These are phyloP conservation scores for Bugula neritina DNA, from an alignment of 2,888 invertebrate species.

Conservation along the genomic window DNA sequence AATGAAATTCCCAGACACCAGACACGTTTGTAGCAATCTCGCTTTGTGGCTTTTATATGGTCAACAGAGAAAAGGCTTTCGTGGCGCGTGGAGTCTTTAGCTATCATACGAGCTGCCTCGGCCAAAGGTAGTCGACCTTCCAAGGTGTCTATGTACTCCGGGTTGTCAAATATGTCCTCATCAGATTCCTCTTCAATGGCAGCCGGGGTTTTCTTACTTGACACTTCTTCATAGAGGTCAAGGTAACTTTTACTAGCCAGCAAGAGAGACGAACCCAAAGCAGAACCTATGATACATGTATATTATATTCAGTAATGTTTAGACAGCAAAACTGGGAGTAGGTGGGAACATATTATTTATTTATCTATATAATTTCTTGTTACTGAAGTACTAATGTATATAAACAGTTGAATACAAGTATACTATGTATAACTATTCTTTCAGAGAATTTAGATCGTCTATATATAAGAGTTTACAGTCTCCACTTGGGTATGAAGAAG, in stretches of 20 bases:
- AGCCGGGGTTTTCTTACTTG: background rate
- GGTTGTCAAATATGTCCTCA: conserved; percentile 18
- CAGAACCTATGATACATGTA: background rate
- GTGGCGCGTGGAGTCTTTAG: conserved; percentile 4
- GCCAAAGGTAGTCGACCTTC: conserved; percentile 24
- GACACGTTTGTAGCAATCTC: conserved; percentile 4
- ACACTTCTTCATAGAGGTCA: conserved; percentile 7
- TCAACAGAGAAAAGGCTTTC: background rate
- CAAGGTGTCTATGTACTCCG: conserved; percentile 26
- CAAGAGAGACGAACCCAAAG: conserved; percentile 21
- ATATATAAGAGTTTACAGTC: too few relatives aligned
- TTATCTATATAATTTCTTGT: too few relatives aligned
- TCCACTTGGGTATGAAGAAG: too few relatives aligned
- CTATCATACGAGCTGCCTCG: conserved; percentile 25
- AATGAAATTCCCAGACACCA: background rate
- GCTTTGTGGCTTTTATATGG: background rate
- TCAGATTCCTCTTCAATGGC: background rate
- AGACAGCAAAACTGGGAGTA: background rate
- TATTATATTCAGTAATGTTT: background rate
- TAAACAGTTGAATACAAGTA: too few relatives aligned
- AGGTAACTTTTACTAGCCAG: conserved; percentile 24
- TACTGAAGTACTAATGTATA: too few relatives aligned
- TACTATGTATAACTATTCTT: too few relatives aligned
- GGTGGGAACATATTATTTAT: background rate
- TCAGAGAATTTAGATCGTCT: too few relatives aligned